Base-by-base conservation (phyloP, 2,797 vertebrate species). In the Amniataba percoides region DNA sequence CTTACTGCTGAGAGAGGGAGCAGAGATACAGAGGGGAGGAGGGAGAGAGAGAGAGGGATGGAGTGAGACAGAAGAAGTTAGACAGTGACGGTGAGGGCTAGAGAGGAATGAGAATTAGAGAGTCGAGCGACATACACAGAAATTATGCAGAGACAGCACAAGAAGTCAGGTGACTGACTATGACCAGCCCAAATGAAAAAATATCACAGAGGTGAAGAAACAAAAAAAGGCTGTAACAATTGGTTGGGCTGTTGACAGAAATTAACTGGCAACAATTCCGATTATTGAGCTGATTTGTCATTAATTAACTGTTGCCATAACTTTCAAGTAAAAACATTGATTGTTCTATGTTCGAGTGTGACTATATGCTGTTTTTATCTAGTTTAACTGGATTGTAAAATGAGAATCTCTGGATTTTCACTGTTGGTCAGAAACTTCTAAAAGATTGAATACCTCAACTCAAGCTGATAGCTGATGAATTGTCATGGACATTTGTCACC, bases 1-100 rank as follows among this genome's bases (percentile, higher is more conserved):
- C 73, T 90, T 86, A 91, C 94, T 74, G 87, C 93, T 92, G 93
- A 91, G 93, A 89, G 79, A 80, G 74, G 67, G 83, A 45, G 74
- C 62, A 57, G 48, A 71, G 78, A 75, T 58, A 80, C 53, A 55
- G 60, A 55, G 77, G 70, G 46, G 59, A 21, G 23, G 77, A 82
- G 51, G 57, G 42, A 25, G 52, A 60, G 60, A 73, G 15, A 18
- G 43, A 7, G 34, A 36, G 34, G 8, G 67, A 23, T 18, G 18
- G 36, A 61, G 46, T 19, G 65, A 55, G 51, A 56, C 27, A 64
- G 78, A 76, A 23, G 27, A 78, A 83, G 63, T 58, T 55, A 80
- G 67, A 76, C 46, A 40, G 40, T 21, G 55, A 46, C 12, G 5
- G 34, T 15, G 51, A 68, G 21, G 66, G 43, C 15, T 3, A 19